A percentile compares a stretch with the other conserved stretches of the same genome.
Conservation (phyloP, 2,797 vertebrate genomes). For the Tenualosa ilisha region DNA sequence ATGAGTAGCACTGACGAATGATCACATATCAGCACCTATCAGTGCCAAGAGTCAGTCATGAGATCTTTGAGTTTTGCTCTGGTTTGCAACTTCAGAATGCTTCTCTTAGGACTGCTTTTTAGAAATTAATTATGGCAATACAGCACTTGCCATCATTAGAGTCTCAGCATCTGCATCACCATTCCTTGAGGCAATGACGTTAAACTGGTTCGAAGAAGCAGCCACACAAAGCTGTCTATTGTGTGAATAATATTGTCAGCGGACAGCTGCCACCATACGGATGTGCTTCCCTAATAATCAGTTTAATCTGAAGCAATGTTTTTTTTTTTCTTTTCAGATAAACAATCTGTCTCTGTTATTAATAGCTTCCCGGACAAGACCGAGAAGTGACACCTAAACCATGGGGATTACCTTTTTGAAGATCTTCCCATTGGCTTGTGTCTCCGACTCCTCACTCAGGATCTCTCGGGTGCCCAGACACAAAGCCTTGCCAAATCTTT, state of each 20-base stretch:
- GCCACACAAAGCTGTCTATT: too few relatives aligned
- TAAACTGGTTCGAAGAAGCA: background rate
- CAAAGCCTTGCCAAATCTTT: conserved; percentile 76
- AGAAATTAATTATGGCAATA: background rate
- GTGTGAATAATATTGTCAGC: too few relatives aligned
- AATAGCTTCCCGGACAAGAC: background rate
- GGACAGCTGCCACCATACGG: background rate
- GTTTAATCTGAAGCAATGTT: background rate
- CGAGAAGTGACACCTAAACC: background rate
- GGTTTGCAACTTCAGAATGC: background rate
- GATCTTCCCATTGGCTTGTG: conserved; percentile 83
- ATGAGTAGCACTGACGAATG: background rate
- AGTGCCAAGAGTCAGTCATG: background rate
- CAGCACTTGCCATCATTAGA: background rate
- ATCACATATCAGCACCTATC: background rate
- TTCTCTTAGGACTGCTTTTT: background rate
- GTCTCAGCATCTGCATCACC: background rate
- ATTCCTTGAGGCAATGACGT: background rate
- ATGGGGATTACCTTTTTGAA: conserved; percentile 84
- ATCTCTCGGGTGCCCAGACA: conserved; percentile 83
- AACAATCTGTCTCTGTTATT: background rate
- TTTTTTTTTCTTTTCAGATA: background rate
- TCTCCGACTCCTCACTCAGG: conserved; percentile 83
- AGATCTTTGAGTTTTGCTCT: background rate
- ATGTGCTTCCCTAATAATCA: background rate